Evolutionary conservation across 1,140 invertebrate species (phyloP), one percentile per base, ranked within the genome.

Genomic region (Cyclina sinensis): DNA sequence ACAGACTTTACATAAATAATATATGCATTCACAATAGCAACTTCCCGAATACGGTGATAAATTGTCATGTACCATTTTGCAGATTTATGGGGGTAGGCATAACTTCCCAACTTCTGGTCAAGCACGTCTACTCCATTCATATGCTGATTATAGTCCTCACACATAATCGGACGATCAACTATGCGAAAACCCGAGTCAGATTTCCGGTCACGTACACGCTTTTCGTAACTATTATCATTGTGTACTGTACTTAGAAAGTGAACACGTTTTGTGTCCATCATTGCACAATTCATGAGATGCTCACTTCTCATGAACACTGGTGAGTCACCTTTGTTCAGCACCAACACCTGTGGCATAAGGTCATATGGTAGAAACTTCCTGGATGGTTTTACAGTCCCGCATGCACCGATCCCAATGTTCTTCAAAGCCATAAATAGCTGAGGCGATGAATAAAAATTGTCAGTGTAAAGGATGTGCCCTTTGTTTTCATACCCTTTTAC

Each of bases 221-320:
- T 79, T 21, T 65, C 46, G 5, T 59, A 51, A 16, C 43, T 57
- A 24, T 70, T 54, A 37, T 82, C 37, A 14, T 21, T 14, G 27
- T 89, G 43, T 18, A 79, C 43, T 18, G 88, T 51, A 59, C 80
- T 74, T 18, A 84, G 48, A 32, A 89, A 74, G 30, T 73, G 62
- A n/a, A 89, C 80, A 4, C 81, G n/a, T 30, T 89, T 89, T 1
- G 62, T 85, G 54, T 89, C 88, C 21, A 62, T n/a, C 88, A 83
- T 81, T 27, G 81, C 62, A 73, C 70, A 89, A 7, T 57, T 82
- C 0, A 89, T 68, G 5, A 85, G 35, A 46, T 89, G 51, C 39
- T 39, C 0, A 0, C 4, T 35, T 30, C 62, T 43, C 81, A 59
- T 70, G 59, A 89, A 89, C 16, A 70, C 74, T 24, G 88, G 82